A percentile compares a stretch with the other conserved stretches of the same genome.
Conservation (phyloP, 1,140 invertebrate genomes). For the Lutraria rhynchaena region DNA sequence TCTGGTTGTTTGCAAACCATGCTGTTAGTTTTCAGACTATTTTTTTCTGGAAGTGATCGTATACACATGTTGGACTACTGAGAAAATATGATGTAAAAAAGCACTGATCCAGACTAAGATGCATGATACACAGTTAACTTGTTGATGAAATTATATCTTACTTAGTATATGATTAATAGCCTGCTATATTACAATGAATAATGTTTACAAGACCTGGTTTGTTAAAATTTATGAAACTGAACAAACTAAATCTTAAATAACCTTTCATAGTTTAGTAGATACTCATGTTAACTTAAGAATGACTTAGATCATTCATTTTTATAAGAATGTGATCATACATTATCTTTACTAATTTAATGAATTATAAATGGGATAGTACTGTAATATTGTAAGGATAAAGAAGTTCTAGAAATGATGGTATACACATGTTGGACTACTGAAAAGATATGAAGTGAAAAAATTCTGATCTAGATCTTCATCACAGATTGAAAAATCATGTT, state of each 20-base stretch:
- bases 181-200: not conserved
- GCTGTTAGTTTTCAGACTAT: too few species aligned
- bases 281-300: too few species aligned
- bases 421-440: slow-evolving; percentile 43
- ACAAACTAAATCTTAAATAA: too few species aligned
- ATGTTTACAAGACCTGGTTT: too few species aligned
- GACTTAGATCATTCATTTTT: too few species aligned
- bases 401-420: slow-evolving; percentile 46
- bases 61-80: slow-evolving; percentile 34
- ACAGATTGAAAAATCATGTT: too few species aligned
- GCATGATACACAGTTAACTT: not conserved
- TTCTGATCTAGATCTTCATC: slow-evolving; percentile 41
- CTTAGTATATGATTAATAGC: not conserved
- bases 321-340: too few species aligned
- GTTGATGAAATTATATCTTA: not conserved
- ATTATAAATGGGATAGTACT: too few species aligned
- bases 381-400: too few species aligned
- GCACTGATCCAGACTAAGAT: slow-evolving; percentile 4
- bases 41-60: slow-evolving; percentile 17
- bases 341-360: too few species aligned
- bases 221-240: too few species aligned
- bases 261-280: too few species aligned
- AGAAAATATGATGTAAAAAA: not conserved
- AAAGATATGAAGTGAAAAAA: not conserved
- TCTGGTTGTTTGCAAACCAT: not conserved